Percentiles rank a stretch among this genome's conserved stretches.
These are phyloP conservation scores for Drosophila nasuta DNA, from an alignment of 1,140 invertebrate species.

Conservation along the genomic window DNA sequence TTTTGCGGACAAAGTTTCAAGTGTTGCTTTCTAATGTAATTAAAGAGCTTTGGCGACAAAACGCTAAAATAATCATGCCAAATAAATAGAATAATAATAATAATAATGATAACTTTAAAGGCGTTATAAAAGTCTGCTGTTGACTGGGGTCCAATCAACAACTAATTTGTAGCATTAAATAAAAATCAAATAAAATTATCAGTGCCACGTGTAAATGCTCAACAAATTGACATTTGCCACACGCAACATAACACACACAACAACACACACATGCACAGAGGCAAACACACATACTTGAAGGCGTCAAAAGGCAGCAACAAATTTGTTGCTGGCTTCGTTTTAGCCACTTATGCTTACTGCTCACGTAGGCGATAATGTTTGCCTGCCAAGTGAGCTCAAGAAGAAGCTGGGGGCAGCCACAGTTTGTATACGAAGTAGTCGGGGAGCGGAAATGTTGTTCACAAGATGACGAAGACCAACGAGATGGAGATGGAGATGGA, in stretches of 20 bases:
- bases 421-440: not conserved
- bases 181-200: constrained; percentile 84
- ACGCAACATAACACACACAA: constrained; percentile 23
- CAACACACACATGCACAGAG: constrained; percentile 19
- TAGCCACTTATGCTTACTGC: constrained; percentile 62
- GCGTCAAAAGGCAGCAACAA: constrained; percentile 50
- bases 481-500: not conserved
- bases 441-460: too few relatives aligned
- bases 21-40: constrained; percentile 82
- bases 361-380: constrained; percentile 84
- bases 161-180: constrained; percentile 80
- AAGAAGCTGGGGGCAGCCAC: not conserved
- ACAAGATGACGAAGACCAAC: too few relatives aligned
- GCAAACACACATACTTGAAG: constrained; percentile 29
- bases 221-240: constrained; percentile 78
- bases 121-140: constrained; percentile 3
- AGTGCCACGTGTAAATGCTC: constrained; percentile 83
- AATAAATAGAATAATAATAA: constrained; percentile 45
- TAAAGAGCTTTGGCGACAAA: constrained; percentile 64
- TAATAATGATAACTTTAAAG: constrained; percentile 35
- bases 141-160: constrained; percentile 56
- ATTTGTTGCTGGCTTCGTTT: constrained; percentile 32
- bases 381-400: constrained; percentile 67
- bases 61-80: constrained; percentile 62
- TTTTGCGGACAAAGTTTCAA: constrained; percentile 76